Evolutionary conservation across 2,113 vertebrate genomes (phyloP).

Genomic region (Regulus satrapa): DNA sequence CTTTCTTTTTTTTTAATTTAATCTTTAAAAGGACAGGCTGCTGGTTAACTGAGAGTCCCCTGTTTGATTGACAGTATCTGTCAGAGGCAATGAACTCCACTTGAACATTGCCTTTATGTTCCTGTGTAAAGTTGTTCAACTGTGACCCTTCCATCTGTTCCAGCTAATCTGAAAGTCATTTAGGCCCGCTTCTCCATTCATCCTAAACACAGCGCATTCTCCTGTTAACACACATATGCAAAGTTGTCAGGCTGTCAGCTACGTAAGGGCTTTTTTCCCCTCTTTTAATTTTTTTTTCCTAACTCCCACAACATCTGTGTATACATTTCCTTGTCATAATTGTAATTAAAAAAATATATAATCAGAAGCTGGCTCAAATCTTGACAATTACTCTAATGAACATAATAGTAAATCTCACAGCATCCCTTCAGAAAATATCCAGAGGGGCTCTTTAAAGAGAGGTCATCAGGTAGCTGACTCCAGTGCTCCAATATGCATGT

Average conservation of each 20-base stretch:
- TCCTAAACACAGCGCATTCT: conserved; percentile 74
- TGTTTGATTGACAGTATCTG: conserved; percentile 86
- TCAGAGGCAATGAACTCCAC: conserved; percentile 88
- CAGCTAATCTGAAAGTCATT: conserved; percentile 90
- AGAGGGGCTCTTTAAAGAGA: not conserved
- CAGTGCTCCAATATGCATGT: not conserved
- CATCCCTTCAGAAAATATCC: not conserved
- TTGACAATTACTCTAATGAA: not conserved
- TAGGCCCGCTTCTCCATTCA: conserved; percentile 77
- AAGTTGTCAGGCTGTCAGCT: conserved; percentile 77
- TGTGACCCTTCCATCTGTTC: conserved; percentile 94
- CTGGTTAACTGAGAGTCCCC: conserved; percentile 71
- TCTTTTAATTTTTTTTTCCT: not conserved
- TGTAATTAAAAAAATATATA: not conserved
- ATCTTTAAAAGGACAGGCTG: conserved; percentile 73
- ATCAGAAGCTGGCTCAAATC: not conserved
- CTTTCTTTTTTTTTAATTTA: conserved; percentile 49
- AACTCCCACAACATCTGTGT: conserved; percentile 75
- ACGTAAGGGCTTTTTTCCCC: conserved; percentile 13
- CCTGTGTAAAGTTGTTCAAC: conserved; percentile 88
- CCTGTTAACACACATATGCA: conserved; percentile 84
- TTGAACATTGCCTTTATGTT: conserved; percentile 83
- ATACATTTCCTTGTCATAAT: conserved; percentile 7
- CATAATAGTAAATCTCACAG: not conserved
- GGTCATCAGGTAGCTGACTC: not conserved